phyloP scores from a whole-genome alignment of 2,113 vertebrate species.

The Noturus placidus region DNA sequence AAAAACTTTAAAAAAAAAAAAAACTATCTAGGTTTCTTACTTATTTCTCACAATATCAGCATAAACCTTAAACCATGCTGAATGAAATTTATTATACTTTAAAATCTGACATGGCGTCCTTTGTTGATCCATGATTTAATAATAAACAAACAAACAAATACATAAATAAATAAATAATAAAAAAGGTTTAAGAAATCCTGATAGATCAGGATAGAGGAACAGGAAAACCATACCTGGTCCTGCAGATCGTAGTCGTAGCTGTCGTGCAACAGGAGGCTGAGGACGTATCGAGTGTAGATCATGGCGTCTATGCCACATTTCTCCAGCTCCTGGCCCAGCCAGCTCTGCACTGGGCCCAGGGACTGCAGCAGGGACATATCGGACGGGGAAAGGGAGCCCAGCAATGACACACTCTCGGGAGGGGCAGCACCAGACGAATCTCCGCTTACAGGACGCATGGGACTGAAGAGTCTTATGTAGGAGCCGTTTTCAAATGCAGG shows the following conservation, averaged over 20 bases:
- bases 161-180: too few species aligned
- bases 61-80: too few species aligned
- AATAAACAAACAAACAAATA: too few species aligned
- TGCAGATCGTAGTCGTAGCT: constrained; percentile 97
- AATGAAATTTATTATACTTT: background rate
- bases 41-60: background rate
- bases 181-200: too few species aligned
- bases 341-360: constrained; percentile 97
- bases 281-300: constrained; percentile 98
- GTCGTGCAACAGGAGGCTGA: constrained; percentile 98
- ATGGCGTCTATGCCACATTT: constrained; percentile 99
- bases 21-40: background rate
- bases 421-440: constrained; percentile 89
- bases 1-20: too few species aligned
- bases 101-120: background rate
- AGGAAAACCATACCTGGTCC: constrained; percentile 85
- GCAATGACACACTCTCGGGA: constrained; percentile 85
- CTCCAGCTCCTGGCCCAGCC: constrained; percentile 99
- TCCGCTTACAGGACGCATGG: constrained; percentile 89
- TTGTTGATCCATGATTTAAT: background rate
- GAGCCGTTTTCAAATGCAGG: constrained; percentile 79
- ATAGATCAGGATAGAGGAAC: background rate
- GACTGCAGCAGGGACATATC: constrained; percentile 98
- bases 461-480: constrained; percentile 82
- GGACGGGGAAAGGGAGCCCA: constrained; percentile 80